Evolutionary conservation across 2,888 invertebrate species (phyloP), one percentile per base, ranked within the genome.

Genomic region (Apamea sordens): DNA sequence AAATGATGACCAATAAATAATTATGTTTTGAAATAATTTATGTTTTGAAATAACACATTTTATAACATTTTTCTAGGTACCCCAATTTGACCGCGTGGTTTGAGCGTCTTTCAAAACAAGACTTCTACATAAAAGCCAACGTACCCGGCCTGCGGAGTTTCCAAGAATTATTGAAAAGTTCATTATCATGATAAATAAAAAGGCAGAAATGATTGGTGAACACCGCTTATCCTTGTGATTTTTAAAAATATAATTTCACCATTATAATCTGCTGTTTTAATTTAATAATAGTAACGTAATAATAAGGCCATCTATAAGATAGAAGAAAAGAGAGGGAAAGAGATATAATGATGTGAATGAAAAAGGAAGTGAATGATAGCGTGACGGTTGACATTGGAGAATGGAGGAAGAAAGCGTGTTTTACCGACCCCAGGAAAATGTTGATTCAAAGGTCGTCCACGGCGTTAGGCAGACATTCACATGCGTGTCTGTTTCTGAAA

Each of bases 1-100:
- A 44, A 44, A 44, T 44, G 1, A 44, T 44, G 44, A 79, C 32
- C 15, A 41, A 69, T 36, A 63, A 21, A 65, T 2, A 28, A 0
- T 36, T 73, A 32, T 28, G 32, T 32, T 69, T 56, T 47, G 32
- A 36, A 74, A 50, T 18, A 50, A 56, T n/a, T 36, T 73, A 32
- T 28, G 32, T 32, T 69, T 56, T 47, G 32, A 36, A 74, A 50
- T 18, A 50, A 56, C 13, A 47, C 28, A 18, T 28, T n/a, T 56
- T 13, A 24, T 0, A 8, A 61, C 70, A 70, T 76, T 53, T 32
- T 93, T 93, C 15, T 90, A 95, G 95, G 79, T 94, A 91, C 67
- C 94, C 95, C 2, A 94, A 92, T 13, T 56, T 95, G 50, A 63
- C 84, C 0, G 89, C 89, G 0, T 95, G 95, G 95, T 76, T 94